Percentiles rank a stretch among this genome's conserved stretches.
Conservation (phyloP, 2,888 invertebrate genomes). For the Acrobasis repandana region DNA sequence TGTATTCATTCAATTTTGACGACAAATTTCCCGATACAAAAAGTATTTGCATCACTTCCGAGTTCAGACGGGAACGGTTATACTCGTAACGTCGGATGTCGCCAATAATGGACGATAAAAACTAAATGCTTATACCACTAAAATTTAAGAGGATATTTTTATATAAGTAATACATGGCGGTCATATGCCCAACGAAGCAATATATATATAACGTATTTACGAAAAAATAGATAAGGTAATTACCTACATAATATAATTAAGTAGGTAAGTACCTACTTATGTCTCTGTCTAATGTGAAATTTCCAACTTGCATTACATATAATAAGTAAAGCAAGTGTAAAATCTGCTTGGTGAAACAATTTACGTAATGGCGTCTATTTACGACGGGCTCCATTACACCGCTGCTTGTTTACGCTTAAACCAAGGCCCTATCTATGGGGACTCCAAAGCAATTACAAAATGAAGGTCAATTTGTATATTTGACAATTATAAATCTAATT, state of each 20-base stretch:
- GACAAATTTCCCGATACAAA: conserved; percentile 7
- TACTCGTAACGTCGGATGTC: conserved; percentile 39
- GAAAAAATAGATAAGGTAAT: too few species aligned
- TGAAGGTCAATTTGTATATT: conserved; percentile 47
- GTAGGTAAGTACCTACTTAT: too few species aligned
- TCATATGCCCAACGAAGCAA: too few species aligned
- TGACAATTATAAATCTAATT: conserved; percentile 42
- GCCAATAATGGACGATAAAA: conserved; percentile 52
- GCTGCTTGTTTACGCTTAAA: conserved; percentile 8
- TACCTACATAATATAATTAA: too few species aligned
- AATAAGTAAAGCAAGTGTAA: neutral
- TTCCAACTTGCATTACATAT: neutral
- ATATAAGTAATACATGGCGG: neutral
- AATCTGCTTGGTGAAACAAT: neutral
- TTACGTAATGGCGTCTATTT: neutral
- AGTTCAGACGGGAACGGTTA: conserved; percentile 36
- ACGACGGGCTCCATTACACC: neutral
- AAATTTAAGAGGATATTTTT: conserved; percentile 20
- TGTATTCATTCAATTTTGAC: conserved; percentile 12
- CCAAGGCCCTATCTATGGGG: conserved; percentile 39
- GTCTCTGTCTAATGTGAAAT: too few species aligned
- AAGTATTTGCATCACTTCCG: conserved; percentile 28
- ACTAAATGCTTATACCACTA: conserved; percentile 41
- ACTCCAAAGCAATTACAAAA: conserved; percentile 52
- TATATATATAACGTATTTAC: too few species aligned